phyloP scores from a whole-genome alignment of 2,797 vertebrate genomes.

The Pangasius larnaudii region DNA sequence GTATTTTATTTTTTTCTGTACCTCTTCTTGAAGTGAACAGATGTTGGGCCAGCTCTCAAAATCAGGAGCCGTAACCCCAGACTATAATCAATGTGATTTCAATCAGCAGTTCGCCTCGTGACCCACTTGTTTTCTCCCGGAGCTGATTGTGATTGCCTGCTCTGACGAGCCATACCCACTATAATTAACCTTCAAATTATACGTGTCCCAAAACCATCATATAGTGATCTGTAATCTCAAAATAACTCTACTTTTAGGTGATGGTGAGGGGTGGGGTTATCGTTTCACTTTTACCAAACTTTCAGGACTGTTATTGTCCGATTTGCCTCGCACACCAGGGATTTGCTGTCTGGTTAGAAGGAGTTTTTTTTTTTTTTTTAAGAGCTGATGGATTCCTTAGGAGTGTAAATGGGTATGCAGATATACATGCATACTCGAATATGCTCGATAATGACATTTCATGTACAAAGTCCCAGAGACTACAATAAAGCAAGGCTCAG shows the following conservation, averaged over 20 bases:
- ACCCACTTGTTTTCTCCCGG: slow-evolving; percentile 77
- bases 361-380: slow-evolving; percentile 12
- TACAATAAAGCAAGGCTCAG: not conserved
- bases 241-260: slow-evolving; percentile 69
- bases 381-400: not conserved
- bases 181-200: slow-evolving; percentile 80
- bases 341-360: slow-evolving; percentile 33
- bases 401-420: not conserved
- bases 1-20: slow-evolving; percentile 44
- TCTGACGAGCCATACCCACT: slow-evolving; percentile 71
- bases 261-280: slow-evolving; percentile 60
- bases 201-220: slow-evolving; percentile 70
- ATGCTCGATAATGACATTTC: not conserved
- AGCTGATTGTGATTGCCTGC: slow-evolving; percentile 76
- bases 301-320: slow-evolving; percentile 59
- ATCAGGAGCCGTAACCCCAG: slow-evolving; percentile 71
- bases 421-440: not conserved
- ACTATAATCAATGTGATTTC: slow-evolving; percentile 78
- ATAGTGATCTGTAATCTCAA: slow-evolving; percentile 72
- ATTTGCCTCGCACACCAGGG: slow-evolving; percentile 35
- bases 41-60: slow-evolving; percentile 77
- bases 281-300: slow-evolving; percentile 67
- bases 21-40: slow-evolving; percentile 66
- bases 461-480: not conserved
- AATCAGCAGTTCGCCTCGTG: slow-evolving; percentile 76